phyloP scores from a whole-genome alignment of 2,797 vertebrate species.

The Eremophila alpestris region DNA sequence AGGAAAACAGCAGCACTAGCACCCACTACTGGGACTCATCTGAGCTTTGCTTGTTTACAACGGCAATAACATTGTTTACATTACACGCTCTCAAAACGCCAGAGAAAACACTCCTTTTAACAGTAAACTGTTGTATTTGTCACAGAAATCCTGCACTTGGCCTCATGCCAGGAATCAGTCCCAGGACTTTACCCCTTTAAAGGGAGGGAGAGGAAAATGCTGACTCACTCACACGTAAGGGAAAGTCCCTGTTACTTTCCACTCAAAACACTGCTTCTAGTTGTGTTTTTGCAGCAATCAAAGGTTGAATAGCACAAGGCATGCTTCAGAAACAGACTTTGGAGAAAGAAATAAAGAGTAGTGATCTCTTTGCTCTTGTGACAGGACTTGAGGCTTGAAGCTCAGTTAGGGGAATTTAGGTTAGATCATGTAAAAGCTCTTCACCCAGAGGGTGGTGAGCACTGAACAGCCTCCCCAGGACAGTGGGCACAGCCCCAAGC shows the following conservation, averaged over 20 bases:
- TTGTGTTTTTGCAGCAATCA: not conserved
- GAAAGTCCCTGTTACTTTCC: not conserved
- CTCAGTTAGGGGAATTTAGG: not conserved
- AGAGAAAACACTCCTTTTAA: not conserved
- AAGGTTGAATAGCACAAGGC: not conserved
- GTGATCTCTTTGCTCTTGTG: rapidly evolving
- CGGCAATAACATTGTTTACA: not conserved
- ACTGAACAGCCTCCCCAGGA: not conserved
- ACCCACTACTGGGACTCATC: not conserved
- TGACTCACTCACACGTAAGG: not conserved
- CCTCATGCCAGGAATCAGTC: not conserved
- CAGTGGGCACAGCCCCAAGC: not conserved
- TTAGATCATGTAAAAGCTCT: not conserved
- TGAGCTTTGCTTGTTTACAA: not conserved
- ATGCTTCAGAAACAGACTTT: not conserved
- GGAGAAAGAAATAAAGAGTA: not conserved
- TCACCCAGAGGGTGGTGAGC: not conserved
- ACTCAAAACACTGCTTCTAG: not conserved
- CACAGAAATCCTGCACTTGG: not conserved
- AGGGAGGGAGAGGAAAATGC: not conserved
- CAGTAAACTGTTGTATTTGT: not conserved
- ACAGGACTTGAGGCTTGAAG: not conserved
- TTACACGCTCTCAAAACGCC: not conserved
- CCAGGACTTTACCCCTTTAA: not conserved
- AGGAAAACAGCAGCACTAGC: not conserved